Percentiles rank a stretch among this genome's conserved stretches.
Conservation (phyloP, 2,888 invertebrate genomes). For the Pandemis cinnamomeana region DNA sequence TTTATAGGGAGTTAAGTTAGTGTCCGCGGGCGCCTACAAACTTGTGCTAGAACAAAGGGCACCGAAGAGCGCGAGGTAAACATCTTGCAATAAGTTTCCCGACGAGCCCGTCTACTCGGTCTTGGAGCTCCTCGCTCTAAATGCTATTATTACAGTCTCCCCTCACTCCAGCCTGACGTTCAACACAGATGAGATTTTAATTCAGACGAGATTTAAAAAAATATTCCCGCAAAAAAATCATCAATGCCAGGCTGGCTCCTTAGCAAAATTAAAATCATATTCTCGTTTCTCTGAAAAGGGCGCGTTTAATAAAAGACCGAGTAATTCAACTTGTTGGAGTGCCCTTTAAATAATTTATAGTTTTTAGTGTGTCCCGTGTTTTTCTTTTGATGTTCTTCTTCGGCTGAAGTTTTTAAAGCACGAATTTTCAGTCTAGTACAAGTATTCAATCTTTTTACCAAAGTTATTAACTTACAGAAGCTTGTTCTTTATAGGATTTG, state of each 20-base stretch:
- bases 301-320: conserved; percentile 13
- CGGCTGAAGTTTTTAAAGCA: conserved; percentile 17
- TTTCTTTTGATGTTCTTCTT: conserved; percentile 21
- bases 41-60: conserved; percentile 74
- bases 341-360: conserved; percentile 25
- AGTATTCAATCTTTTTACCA: conserved; percentile 32
- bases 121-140: conserved; percentile 56
- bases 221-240: conserved; percentile 6
- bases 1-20: conserved; percentile 66
- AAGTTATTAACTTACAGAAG: conserved; percentile 30
- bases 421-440: conserved; percentile 8
- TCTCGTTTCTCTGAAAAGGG: neutral
- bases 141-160: conserved; percentile 65
- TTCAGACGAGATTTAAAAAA: conserved; percentile 42
- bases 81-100: conserved; percentile 79
- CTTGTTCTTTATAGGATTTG: conserved; percentile 22
- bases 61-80: conserved; percentile 73
- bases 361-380: conserved; percentile 18
- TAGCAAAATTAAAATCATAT: conserved; percentile 17
- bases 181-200: conserved; percentile 50
- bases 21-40: conserved; percentile 71
- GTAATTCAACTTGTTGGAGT: conserved; percentile 15
- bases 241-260: neutral
- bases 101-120: conserved; percentile 56
- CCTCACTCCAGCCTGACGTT: conserved; percentile 48